Evolutionary conservation across 2,797 vertebrate genomes (phyloP).

Genomic region (Sebastes baramenuke): DNA sequence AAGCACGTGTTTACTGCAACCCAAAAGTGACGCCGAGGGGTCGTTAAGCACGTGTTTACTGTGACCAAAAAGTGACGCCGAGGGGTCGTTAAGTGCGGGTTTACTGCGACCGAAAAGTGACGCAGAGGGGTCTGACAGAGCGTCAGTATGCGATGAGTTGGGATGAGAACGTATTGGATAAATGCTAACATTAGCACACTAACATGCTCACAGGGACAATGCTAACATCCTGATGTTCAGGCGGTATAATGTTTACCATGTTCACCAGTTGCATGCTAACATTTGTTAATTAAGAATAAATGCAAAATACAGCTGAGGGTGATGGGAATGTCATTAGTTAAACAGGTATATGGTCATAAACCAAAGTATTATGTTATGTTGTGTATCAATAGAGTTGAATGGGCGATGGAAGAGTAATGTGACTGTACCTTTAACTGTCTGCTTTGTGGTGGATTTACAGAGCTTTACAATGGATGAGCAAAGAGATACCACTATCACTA

Average conservation of each 20-base stretch:
- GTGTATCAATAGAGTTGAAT: neutral
- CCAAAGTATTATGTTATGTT: neutral
- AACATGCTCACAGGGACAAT: neutral
- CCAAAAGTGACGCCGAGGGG: fast-evolving
- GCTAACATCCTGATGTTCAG: neutral
- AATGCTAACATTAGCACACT: neutral
- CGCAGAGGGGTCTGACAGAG: too few relatives aligned
- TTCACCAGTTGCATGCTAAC: neutral
- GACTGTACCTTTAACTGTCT: neutral
- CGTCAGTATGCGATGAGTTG: neutral
- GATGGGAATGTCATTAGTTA: neutral
- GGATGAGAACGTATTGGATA: neutral
- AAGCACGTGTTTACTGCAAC: fast-evolving
- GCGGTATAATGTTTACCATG: neutral
- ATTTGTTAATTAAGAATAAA: neutral
- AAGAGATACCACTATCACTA: neutral
- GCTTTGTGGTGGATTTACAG: neutral
- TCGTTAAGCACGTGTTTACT: too few relatives aligned
- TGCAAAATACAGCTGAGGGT: neutral
- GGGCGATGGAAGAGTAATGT: neutral
- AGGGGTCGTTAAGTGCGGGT: too few relatives aligned
- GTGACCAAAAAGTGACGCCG: too few relatives aligned
- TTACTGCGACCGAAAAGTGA: too few relatives aligned
- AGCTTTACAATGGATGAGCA: neutral
- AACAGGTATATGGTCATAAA: too few relatives aligned